Evolutionary conservation across 2,113 vertebrate genomes (phyloP).

Genomic region (Salvator merianae): DNA sequence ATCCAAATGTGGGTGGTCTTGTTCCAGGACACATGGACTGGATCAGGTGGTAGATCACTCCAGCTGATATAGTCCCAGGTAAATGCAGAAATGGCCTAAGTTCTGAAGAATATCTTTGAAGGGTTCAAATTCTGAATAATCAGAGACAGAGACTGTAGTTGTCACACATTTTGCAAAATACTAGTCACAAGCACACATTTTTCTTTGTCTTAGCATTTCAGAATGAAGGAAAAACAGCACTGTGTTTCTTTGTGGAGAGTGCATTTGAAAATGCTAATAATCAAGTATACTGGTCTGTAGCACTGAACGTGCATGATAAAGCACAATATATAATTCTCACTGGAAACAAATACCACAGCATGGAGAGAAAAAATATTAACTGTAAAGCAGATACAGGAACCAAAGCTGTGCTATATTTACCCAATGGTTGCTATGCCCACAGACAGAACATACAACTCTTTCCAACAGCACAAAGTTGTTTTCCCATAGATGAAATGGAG

Average conservation of each 20-base stretch:
- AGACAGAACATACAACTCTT: not conserved
- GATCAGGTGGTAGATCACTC: no score
- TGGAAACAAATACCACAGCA: rapidly evolving
- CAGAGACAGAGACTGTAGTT: not conserved
- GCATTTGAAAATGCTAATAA: constrained; percentile 28
- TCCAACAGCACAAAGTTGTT: not conserved
- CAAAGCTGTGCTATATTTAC: not conserved
- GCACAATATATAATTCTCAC: not conserved
- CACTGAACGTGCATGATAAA: not conserved
- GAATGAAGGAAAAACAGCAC: not conserved
- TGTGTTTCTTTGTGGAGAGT: not conserved
- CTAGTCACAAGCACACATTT: constrained; percentile 23
- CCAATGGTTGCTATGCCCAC: rapidly evolving
- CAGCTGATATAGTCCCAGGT: no score
- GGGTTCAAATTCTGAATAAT: not conserved
- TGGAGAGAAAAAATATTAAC: no score
- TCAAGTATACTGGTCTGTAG: not conserved
- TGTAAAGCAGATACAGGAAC: rapidly evolving
- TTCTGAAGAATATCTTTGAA: no score
- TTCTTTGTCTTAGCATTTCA: constrained; percentile 34
- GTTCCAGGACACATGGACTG: no score
- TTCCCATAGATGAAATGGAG: not conserved
- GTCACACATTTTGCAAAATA: not conserved
- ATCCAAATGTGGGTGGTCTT: no score
- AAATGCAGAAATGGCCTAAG: no score